phyloP scores from a whole-genome alignment of 2,797 vertebrate species.

The Platalea minor region DNA sequence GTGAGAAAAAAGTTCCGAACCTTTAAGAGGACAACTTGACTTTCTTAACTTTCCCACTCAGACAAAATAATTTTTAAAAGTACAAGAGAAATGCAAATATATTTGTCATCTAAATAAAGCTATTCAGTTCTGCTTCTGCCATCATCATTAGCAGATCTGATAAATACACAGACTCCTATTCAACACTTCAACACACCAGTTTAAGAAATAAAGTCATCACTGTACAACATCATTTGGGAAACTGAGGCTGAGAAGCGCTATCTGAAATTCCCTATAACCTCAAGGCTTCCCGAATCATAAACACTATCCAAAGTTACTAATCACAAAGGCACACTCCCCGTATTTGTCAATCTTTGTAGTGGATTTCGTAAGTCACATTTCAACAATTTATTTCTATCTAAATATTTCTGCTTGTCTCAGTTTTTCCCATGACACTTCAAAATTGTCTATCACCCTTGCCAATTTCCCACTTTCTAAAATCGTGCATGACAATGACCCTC shows the following conservation, averaged over 20 bases:
- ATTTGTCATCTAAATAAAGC: neutral
- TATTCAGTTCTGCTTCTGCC: neutral
- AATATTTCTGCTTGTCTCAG: constrained; percentile 20
- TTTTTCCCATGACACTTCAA: constrained; percentile 43
- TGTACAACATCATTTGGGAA: neutral
- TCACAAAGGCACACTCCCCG: neutral
- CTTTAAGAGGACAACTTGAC: neutral
- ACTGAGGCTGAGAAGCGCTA: neutral
- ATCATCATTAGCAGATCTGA: neutral
- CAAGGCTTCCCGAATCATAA: neutral
- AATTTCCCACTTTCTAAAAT: constrained; percentile 7
- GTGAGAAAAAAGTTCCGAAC: neutral
- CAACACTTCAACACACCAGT: neutral
- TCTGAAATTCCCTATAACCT: neutral
- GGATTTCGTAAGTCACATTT: constrained; percentile 28
- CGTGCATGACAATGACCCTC: neutral
- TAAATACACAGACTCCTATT: neutral
- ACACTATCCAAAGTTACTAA: neutral
- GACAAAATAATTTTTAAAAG: neutral
- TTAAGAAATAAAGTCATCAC: neutral
- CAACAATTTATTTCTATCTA: constrained; percentile 36
- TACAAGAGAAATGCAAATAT: neutral
- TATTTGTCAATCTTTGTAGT: constrained; percentile 15
- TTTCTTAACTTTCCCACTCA: neutral
- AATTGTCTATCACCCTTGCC: neutral